A percentile compares a stretch with the other conserved stretches of the same genome.
These are phyloP conservation scores for Lysiphlebus fabarum DNA, from an alignment of 1,140 invertebrate genomes.

Conservation along the genomic window DNA sequence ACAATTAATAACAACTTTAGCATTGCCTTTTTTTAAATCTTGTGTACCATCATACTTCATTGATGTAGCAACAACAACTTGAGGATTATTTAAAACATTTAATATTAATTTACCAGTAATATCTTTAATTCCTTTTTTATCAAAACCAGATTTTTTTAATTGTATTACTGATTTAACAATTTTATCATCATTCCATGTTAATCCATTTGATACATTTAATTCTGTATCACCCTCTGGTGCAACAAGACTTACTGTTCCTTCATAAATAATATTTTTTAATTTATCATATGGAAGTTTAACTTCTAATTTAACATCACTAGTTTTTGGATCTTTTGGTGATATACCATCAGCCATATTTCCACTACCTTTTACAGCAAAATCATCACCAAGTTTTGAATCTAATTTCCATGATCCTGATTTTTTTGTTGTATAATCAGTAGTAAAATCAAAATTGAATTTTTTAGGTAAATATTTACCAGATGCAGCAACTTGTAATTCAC, in stretches of 20 bases:
- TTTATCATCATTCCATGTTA: slow-evolving; percentile 60
- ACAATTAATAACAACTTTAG: slow-evolving; percentile 29
- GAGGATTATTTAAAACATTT: slow-evolving; percentile 22
- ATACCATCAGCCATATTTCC: slow-evolving; percentile 50
- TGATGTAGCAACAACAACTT: slow-evolving; percentile 37
- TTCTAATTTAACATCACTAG: slow-evolving; percentile 42
- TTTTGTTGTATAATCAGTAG: slow-evolving; percentile 22
- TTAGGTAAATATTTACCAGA: slow-evolving; percentile 46
- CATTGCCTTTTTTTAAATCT: slow-evolving; percentile 39
- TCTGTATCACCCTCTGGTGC: slow-evolving; percentile 33
- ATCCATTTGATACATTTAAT: slow-evolving; percentile 16
- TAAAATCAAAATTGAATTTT: slow-evolving; percentile 36
- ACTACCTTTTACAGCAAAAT: slow-evolving; percentile 38
- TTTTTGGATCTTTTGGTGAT: slow-evolving; percentile 43
- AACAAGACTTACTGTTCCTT: slow-evolving; percentile 32
- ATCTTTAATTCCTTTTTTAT: slow-evolving; percentile 16
- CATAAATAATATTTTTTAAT: slow-evolving; percentile 53
- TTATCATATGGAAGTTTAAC: slow-evolving; percentile 55
- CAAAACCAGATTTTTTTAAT: slow-evolving; percentile 29
- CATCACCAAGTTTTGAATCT: slow-evolving; percentile 36
- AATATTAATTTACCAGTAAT: slow-evolving; percentile 21
- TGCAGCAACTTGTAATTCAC: slow-evolving; percentile 30
- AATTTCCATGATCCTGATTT: slow-evolving; percentile 25
- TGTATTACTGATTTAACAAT: slow-evolving; percentile 43
- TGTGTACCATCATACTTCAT: slow-evolving; percentile 49